These are phyloP conservation scores for Zeus faber DNA, from an alignment of 2,113 vertebrate species.

Conservation along the genomic window DNA sequence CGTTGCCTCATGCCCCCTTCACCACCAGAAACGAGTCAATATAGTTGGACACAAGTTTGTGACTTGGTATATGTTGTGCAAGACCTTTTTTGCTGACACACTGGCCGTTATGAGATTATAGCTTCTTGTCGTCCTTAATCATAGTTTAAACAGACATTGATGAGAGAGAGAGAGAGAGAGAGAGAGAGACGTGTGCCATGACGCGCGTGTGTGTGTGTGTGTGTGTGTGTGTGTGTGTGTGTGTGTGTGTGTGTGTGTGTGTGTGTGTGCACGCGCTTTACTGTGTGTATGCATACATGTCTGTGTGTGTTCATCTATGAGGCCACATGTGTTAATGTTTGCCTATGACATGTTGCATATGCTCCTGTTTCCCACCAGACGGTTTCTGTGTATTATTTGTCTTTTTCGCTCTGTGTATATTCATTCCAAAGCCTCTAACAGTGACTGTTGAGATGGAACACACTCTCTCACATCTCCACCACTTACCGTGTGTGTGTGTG, in stretches of 20 bases:
- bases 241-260: slow-evolving; percentile 15
- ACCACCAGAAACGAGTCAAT: no score
- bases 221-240: slow-evolving; percentile 1
- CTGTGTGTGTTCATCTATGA: slow-evolving; percentile 4
- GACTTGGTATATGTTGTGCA: no score
- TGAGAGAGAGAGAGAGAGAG: slow-evolving; percentile 13
- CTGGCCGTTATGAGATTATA: no score
- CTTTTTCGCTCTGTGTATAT: slow-evolving; percentile 38
- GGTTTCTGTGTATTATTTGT: no score
- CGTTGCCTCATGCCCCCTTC: no score
- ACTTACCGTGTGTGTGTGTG: slow-evolving; percentile 2
- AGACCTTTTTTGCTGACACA: no score
- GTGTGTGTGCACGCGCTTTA: neutral
- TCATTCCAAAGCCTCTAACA: slow-evolving; percentile 27
- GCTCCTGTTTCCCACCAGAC: no score
- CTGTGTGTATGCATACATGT: no score
- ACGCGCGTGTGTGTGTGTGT: neutral
- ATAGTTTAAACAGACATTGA: no score
- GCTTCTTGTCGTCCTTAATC: no score
- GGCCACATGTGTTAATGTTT: neutral
- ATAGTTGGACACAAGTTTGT: no score
- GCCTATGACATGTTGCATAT: no score
- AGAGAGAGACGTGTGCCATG: neutral
- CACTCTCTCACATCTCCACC: slow-evolving; percentile 13
- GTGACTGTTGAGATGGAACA: slow-evolving; percentile 21